Base-by-base conservation (phyloP, 2,888 invertebrate species). In the Polydrusus pterygomalis region DNA sequence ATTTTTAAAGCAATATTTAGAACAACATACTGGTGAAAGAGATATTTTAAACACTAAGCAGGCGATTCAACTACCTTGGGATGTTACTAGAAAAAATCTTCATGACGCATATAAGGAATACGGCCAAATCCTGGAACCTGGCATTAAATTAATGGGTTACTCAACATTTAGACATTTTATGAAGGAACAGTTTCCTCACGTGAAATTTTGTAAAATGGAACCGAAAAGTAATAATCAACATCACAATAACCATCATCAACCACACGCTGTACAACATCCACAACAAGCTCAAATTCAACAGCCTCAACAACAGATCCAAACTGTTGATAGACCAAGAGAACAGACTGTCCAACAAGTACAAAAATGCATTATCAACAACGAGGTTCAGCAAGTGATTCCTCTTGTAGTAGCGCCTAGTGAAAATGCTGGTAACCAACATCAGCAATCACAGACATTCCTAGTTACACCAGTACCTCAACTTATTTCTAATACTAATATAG, bases 101-200 rank as follows among this genome's bases (percentile, higher is more conserved):
- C 94, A 94, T 81, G 93, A 94, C 82, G 91, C 92, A 51, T 94
- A 94, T 84, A 92, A 92, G 82, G 92, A 93, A 81, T 93, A 93
- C 83, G 93, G 93, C 77, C 92, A 92, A 84, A 91, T 92, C 79
- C 86, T 92, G 67, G 92, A 93, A 81, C 92, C 93, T 0, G 91
- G 91, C 69, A 91, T 93, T 13, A 94, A 94, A 86, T 88, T 93
- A 15, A 94, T 95, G 94, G 94, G 94, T 0, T 95, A 94, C 82
- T 93, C 94, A 1, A 94, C 94, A 10, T 95, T 95, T 87, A 89
- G 94, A 78, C 92, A 94, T 81, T 95, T 94, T 84, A 93, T 95
- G 92, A 94, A 94, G 84, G 93, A 94, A 81, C 94, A 94, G 84
- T 95, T 94, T 86, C 94, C 94, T 0, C 92, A 94, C 82, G 92